phyloP scores from a whole-genome alignment of 1,140 invertebrate species.

The Drosophila bocki region DNA sequence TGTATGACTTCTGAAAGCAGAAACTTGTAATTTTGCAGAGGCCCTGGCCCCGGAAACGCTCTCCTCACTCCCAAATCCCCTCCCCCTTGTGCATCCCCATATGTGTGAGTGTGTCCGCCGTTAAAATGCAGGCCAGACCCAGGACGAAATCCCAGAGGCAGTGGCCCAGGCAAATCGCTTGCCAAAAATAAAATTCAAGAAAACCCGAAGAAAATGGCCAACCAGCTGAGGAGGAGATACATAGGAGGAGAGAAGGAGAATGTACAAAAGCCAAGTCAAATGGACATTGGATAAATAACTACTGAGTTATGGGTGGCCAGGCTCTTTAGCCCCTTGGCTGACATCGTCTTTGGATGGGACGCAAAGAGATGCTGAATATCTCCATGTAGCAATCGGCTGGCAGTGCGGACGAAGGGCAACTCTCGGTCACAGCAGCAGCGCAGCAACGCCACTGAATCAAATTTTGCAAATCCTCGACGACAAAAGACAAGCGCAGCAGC shows the following conservation, averaged over 20 bases:
- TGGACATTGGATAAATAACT: slow-evolving; percentile 81
- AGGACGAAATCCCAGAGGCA: slow-evolving; percentile 33
- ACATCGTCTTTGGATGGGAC: slow-evolving; percentile 36
- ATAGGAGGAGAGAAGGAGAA: slow-evolving; percentile 25
- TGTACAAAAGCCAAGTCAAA: slow-evolving; percentile 71
- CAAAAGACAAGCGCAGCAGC: slow-evolving; percentile 66
- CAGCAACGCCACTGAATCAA: slow-evolving; percentile 66
- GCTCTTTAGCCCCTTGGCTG: slow-evolving; percentile 45
- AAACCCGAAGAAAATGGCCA: slow-evolving; percentile 48
- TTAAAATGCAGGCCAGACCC: slow-evolving; percentile 68
- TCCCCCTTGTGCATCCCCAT: background rate
- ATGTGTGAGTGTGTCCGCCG: slow-evolving; percentile 40
- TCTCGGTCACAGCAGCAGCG: slow-evolving; percentile 13
- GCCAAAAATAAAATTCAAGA: slow-evolving; percentile 64
- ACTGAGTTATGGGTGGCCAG: slow-evolving; percentile 75
- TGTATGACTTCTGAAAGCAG: slow-evolving; percentile 82
- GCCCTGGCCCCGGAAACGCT: slow-evolving; percentile 37
- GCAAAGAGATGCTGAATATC: slow-evolving; percentile 73
- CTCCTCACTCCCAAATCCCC: background rate
- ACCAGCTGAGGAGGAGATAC: slow-evolving; percentile 12
- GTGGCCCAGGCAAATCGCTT: slow-evolving; percentile 62
- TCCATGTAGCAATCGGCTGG: slow-evolving; percentile 75
- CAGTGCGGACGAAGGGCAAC: slow-evolving; percentile 28
- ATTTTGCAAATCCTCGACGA: slow-evolving; percentile 76
- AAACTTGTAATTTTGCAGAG: slow-evolving; percentile 81